Evolutionary conservation across 2,888 invertebrate genomes (phyloP).

Genomic region (Phalangium opilio): DNA sequence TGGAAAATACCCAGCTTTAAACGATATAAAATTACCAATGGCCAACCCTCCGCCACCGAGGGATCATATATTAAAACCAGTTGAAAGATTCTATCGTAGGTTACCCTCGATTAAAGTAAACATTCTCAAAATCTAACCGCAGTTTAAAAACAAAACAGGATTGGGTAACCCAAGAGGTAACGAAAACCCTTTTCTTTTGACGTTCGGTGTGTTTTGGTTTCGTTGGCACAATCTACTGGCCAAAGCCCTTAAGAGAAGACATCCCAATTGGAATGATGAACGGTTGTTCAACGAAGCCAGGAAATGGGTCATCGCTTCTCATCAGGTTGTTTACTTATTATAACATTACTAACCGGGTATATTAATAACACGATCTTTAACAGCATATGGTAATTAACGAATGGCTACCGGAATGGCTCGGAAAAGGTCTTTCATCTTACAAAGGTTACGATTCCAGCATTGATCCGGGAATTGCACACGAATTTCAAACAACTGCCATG

Average conservation of each 20-base stretch:
- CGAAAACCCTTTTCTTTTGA: slow-evolving; percentile 39
- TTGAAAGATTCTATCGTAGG: slow-evolving; percentile 42
- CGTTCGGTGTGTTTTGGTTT: slow-evolving; percentile 40
- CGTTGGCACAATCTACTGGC: slow-evolving; percentile 41
- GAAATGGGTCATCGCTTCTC: slow-evolving; percentile 41
- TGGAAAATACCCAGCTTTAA: slow-evolving; percentile 39
- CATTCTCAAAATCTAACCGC: no score
- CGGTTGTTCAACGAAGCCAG: slow-evolving; percentile 40
- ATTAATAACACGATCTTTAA: no score
- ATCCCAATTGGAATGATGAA: slow-evolving; percentile 35
- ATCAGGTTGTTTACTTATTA: slow-evolving; percentile 29
- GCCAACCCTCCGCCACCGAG: slow-evolving; percentile 43
- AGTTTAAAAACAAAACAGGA: slow-evolving; percentile 22
- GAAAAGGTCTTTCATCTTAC: slow-evolving; percentile 21
- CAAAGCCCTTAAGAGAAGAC: slow-evolving; percentile 25
- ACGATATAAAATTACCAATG: slow-evolving; percentile 39
- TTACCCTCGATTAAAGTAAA: slow-evolving; percentile 13
- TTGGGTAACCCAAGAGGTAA: slow-evolving; percentile 40
- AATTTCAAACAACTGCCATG: slow-evolving; percentile 45
- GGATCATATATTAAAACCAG: slow-evolving; percentile 34
- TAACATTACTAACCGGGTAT: no score
- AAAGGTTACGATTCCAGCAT: slow-evolving; percentile 38
- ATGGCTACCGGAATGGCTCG: slow-evolving; percentile 38
- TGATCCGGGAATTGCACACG: slow-evolving; percentile 44
- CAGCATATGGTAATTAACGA: slow-evolving; percentile 35